Evolutionary conservation across 2,888 invertebrate genomes (phyloP).

Genomic region (Agelastica alni): DNA sequence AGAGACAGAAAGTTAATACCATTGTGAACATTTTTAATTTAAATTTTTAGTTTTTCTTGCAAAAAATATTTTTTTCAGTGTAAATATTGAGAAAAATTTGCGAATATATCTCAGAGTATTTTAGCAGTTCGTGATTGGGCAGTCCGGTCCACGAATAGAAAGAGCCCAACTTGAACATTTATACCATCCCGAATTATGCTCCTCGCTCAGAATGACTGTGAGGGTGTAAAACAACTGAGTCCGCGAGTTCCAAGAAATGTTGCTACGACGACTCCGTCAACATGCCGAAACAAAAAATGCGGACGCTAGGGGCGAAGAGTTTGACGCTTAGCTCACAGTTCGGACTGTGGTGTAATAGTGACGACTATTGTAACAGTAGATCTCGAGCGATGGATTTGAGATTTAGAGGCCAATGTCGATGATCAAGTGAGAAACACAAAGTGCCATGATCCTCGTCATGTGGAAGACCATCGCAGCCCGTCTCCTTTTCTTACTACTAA

Average conservation of each 20-base stretch:
- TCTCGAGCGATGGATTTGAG: conserved; percentile 52
- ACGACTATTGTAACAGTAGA: conserved; percentile 34
- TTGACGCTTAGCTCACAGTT: conserved; percentile 17
- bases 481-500: conserved; percentile 49
- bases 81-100: not conserved
- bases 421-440: conserved; percentile 48
- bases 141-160: conserved; percentile 34
- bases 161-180: conserved; percentile 40
- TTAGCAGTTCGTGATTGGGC: too few species aligned
- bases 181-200: conserved; percentile 44
- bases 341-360: conserved; percentile 26
- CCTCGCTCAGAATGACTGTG: conserved; percentile 48
- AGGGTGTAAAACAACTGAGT: conserved; percentile 47
- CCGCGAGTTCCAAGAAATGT: conserved; percentile 41
- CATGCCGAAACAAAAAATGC: conserved; percentile 43
- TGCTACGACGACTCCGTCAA: conserved; percentile 39
- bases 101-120: too few species aligned
- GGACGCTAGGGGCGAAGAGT: conserved; percentile 33
- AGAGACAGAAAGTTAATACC: too few species aligned
- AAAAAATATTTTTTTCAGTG: too few species aligned
- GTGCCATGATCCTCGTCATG: conserved; percentile 48
- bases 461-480: conserved; percentile 50
- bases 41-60: too few species aligned
- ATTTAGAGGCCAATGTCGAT: conserved; percentile 50
- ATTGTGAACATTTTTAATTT: too few species aligned